Conservation (phyloP, 2,113 vertebrate species). For the Pantherophis guttatus region DNA sequence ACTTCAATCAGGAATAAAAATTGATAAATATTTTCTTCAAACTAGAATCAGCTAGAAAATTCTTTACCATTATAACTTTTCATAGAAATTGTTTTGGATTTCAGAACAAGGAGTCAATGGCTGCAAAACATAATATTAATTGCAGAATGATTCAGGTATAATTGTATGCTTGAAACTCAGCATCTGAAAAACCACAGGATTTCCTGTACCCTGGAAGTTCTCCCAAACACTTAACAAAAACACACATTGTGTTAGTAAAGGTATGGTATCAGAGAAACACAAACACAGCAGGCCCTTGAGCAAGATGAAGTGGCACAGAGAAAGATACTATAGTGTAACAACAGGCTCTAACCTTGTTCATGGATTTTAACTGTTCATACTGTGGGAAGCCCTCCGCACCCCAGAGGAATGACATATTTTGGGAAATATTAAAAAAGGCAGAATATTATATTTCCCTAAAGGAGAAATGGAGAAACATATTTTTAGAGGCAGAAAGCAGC, state of each 20-base stretch:
- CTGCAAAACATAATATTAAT: background rate
- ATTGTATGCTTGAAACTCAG: background rate
- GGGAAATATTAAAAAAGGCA: too few relatives aligned
- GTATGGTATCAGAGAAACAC: background rate
- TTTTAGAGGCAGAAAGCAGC: too few relatives aligned
- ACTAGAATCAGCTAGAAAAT: background rate
- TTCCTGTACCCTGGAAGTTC: background rate
- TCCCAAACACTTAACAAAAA: background rate
- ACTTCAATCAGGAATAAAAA: background rate
- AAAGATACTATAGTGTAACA: background rate
- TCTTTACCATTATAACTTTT: background rate
- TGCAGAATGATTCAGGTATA: background rate
- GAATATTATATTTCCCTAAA: too few relatives aligned
- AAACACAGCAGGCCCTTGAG: background rate
- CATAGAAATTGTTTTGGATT: background rate
- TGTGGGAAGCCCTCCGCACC: too few relatives aligned
- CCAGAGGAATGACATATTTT: too few relatives aligned
- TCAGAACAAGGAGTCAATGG: background rate
- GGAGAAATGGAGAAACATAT: too few relatives aligned
- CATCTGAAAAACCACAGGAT: background rate
- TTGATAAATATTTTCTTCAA: background rate
- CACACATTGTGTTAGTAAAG: background rate
- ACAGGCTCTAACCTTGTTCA: background rate
- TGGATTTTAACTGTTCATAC: background rate
- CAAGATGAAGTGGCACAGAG: background rate